Evolutionary conservation across 1,140 invertebrate genomes (phyloP).

Genomic region (Uloborus diversus): DNA sequence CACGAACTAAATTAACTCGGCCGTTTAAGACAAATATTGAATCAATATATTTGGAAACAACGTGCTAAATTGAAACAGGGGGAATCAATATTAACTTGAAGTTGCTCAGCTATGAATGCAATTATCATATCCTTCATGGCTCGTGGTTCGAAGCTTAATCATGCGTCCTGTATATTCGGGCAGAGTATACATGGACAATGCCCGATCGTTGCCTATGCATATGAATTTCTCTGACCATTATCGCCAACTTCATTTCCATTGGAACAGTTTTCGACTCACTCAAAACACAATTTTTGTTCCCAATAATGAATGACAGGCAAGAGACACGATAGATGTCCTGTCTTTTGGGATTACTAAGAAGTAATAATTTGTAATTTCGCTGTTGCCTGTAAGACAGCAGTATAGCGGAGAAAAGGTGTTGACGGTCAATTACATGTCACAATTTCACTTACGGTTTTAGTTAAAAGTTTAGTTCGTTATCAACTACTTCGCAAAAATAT

Average conservation of each 20-base stretch:
- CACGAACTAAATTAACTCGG: slow-evolving; percentile 48
- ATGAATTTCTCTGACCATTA: slow-evolving; percentile 21
- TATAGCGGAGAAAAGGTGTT: too few species aligned
- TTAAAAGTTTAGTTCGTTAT: too few species aligned
- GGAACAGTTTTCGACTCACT: slow-evolving; percentile 20
- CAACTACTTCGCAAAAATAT: too few species aligned
- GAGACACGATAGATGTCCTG: too few species aligned
- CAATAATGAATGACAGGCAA: too few species aligned
- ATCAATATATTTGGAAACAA: slow-evolving; percentile 54
- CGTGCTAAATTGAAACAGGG: slow-evolving; percentile 53
- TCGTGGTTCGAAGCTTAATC: slow-evolving; percentile 34
- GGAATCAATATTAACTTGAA: slow-evolving; percentile 54
- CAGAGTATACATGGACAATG: not conserved
- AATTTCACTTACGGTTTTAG: too few species aligned
- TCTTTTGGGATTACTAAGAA: too few species aligned
- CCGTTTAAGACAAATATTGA: slow-evolving; percentile 55
- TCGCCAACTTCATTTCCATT: slow-evolving; percentile 43
- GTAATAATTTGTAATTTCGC: too few species aligned
- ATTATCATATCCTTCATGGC: slow-evolving; percentile 47
- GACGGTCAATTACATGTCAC: too few species aligned
- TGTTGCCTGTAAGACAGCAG: too few species aligned
- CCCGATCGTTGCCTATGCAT: not conserved
- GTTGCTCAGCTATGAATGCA: slow-evolving; percentile 52
- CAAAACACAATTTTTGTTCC: too few species aligned
- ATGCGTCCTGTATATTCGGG: slow-evolving; percentile 25